Percentiles rank a stretch among this genome's conserved stretches.
These are phyloP conservation scores for Acestrorhynchus altus DNA, from an alignment of 2,797 vertebrate species.

Conservation along the genomic window DNA sequence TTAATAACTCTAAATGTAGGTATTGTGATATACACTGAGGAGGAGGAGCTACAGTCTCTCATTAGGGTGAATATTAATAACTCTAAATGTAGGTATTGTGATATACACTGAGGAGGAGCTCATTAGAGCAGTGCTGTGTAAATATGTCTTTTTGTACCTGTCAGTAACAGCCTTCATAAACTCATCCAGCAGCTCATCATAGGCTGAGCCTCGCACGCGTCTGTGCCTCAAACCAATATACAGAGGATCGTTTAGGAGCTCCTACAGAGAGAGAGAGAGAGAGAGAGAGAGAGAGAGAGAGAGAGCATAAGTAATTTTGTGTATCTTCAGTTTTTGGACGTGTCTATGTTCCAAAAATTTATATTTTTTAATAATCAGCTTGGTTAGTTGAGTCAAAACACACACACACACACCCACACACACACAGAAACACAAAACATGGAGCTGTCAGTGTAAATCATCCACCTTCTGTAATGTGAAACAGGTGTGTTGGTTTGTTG, in stretches of 20 bases:
- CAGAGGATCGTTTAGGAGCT: conserved; percentile 90
- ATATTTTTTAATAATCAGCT: not conserved
- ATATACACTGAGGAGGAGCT: no score
- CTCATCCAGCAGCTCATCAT: conserved; percentile 94
- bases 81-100: no score
- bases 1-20: no score
- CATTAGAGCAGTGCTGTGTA: not conserved
- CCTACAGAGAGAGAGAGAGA: conserved; percentile 68
- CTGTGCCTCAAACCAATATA: conserved; percentile 95
- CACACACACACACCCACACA: not conserved
- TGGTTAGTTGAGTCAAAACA: not conserved
- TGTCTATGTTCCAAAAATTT: not conserved
- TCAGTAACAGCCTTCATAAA: conserved; percentile 95
- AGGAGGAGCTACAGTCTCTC: no score
- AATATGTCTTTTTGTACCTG: conserved; percentile 78
- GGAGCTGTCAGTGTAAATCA: not conserved
- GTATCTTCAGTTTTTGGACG: not conserved
- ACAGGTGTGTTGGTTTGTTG: not conserved
- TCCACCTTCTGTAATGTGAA: not conserved
- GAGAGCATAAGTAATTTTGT: no score
- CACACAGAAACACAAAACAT: not conserved
- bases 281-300: not conserved
- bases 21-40: no score
- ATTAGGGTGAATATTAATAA: no score
- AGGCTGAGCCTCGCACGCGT: conserved; percentile 88